Base-by-base conservation (phyloP, 2,797 vertebrate species). In the Muraenolepis orangiensis region DNA sequence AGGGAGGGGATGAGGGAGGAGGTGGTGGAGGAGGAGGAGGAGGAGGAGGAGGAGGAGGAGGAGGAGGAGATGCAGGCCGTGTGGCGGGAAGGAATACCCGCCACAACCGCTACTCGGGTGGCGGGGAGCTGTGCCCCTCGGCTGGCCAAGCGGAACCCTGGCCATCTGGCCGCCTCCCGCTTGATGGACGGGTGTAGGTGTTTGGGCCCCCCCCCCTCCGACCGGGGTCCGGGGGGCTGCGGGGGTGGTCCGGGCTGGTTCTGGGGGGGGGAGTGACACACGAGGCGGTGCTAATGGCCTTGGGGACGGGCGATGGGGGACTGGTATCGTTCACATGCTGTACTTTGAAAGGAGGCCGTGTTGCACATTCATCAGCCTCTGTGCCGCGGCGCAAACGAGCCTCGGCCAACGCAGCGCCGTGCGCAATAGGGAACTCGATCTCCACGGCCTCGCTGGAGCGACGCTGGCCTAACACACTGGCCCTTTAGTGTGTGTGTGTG, bases 121-220 rank as follows among this genome's bases (percentile, higher is more conserved):
- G 83, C 85, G 77, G 74, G 72, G 76, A 79, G 74, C 4, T 0
- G 78, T 81, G 83, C 83, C 84, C 78, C 85, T 80, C 77, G 0
- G 0, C 84, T 89, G 87, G 81, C 80, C 92, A 93, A 89, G 93
- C 88, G 83, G 90, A 94, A 92, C 93, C 1, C 0, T 1, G 64
- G 75, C 93, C 93, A 95, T 93, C 93, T 95, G 94, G 84, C 12
- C 57, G 69, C 31, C 6, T 0, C 66, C 72, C 81, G 28, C 64
- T 76, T 77, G 86, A 81, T 88, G 84, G 87, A 79, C 83, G 72
- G 82, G 79, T 51, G 71, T 23, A 69, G 46, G 38, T 16, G 46
- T 18, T 16, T 51, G 46, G 79, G 69, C 32, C 32, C 30, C 20
- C n/a, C 32, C 32, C 30, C 20, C n/a, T 82, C 42, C 66, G 32